Evolutionary conservation across 2,888 invertebrate species (phyloP).

Genomic region (Patella pellucida): DNA sequence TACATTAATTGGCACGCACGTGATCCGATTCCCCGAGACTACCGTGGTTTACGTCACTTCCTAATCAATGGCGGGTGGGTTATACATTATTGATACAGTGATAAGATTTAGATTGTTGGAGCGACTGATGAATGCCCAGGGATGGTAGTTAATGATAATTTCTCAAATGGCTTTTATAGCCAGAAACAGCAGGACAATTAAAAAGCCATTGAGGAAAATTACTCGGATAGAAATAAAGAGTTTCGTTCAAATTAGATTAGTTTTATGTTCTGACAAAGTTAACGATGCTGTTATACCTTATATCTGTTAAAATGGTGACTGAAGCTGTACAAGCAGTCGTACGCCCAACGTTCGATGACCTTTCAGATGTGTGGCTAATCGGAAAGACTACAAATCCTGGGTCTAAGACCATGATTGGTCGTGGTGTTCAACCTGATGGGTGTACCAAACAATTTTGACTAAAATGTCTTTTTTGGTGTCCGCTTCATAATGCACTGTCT

Average conservation of each 20-base stretch:
- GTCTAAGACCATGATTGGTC: no score
- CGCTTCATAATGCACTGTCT: no score
- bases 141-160: constrained; percentile 2
- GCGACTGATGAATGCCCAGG: not conserved
- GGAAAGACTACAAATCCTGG: no score
- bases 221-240: not conserved
- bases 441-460: no score
- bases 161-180: constrained; percentile 5
- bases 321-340: no score
- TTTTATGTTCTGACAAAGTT: not conserved
- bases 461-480: no score
- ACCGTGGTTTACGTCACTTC: not conserved
- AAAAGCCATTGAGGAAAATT: constrained; percentile 7
- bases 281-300: no score
- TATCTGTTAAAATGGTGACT: no score
- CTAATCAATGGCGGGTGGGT: not conserved
- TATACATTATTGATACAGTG: not conserved
- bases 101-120: constrained; percentile 6
- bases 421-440: no score
- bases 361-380: no score
- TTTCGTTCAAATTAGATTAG: constrained; percentile 9
- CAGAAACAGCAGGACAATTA: not conserved
- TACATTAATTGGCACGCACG: not conserved
- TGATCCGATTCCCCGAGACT: constrained; percentile 2
- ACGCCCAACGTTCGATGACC: no score